Conservation (phyloP, 1,140 invertebrate species). For the Heliconius himera region DNA sequence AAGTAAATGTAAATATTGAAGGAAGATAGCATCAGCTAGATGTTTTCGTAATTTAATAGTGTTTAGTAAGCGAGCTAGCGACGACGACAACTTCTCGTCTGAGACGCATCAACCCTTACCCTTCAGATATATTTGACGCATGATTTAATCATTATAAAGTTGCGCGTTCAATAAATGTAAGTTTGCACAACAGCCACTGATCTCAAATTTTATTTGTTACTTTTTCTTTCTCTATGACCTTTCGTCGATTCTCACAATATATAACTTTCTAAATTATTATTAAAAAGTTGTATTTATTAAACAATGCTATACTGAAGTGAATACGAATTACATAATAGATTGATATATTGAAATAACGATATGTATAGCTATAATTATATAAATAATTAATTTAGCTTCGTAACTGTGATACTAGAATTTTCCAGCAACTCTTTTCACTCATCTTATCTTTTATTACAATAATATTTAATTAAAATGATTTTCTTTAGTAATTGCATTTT, state of each 20-base stretch:
- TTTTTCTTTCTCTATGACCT: no score
- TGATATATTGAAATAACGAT: no score
- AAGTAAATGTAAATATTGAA: background rate
- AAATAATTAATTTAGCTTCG: background rate
- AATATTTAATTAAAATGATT: slow-evolving; percentile 6
- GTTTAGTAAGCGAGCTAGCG: slow-evolving; percentile 52
- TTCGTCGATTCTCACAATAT: no score
- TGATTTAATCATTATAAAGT: slow-evolving; percentile 52
- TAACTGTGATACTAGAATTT: background rate
- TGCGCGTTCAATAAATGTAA: slow-evolving; percentile 34
- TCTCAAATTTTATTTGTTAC: background rate
- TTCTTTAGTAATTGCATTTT: slow-evolving; percentile 2
- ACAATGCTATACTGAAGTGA: background rate
- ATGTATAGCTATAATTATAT: no score
- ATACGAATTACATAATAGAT: background rate
- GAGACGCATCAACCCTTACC: slow-evolving; percentile 52
- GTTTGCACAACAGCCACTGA: background rate
- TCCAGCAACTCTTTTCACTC: background rate
- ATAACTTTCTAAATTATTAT: no score
- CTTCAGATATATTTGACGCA: slow-evolving; percentile 57
- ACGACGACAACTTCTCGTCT: slow-evolving; percentile 40
- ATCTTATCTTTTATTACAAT: background rate
- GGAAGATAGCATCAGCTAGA: background rate
- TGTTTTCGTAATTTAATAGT: slow-evolving; percentile 55
- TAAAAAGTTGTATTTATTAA: background rate